Base-by-base conservation (phyloP, 2,888 invertebrate genomes). In the Coleophora deauratella region DNA sequence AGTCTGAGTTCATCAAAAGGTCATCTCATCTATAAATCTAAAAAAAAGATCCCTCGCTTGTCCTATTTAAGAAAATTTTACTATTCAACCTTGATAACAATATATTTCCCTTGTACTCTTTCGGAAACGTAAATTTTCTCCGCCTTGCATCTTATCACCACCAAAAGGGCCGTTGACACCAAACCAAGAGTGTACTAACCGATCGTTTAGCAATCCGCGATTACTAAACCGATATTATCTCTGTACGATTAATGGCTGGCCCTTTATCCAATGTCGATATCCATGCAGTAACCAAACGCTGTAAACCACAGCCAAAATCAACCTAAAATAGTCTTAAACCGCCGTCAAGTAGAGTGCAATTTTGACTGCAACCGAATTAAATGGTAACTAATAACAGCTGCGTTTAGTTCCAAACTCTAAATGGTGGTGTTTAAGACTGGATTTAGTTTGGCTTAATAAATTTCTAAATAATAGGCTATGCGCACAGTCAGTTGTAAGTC, bases 211-310 rank as follows among this genome's bases (percentile, higher is more conserved):
- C 73, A 77, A 79, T 78, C 76, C 72, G 65, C 70, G 78, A 77
- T 80, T 78, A 78, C 78, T 57, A 66, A 66, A 64, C 69, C 70
- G 80, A 80, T 80, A 77, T 78, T 80, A 80, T 80, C 80, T 66
- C 59, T 55, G 57, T 57, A 71, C 77, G 79, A 80, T 80, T 80
- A 79, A 81, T 81, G 75, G 68, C 55, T 50, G 62, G 68, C 76
- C 78, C 76, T 79, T 76, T 79, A 80, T 78, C 78, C 78, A 72
- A 74, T 67, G 75, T 73, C 75, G 73, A 73, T 67, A 65, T 54
- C 54, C 47, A 42, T 41, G 45, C 42, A 51, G 41, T 38, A 38
- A 46, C 50, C 40, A 57, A 72, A 73, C 57, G 59, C 44, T 55
- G 41, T 54, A 66, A 60, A 50, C 43, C 11, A 27, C 14, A 32